Conservation (phyloP, 2,113 vertebrate genomes). For the Nicator chloris region DNA sequence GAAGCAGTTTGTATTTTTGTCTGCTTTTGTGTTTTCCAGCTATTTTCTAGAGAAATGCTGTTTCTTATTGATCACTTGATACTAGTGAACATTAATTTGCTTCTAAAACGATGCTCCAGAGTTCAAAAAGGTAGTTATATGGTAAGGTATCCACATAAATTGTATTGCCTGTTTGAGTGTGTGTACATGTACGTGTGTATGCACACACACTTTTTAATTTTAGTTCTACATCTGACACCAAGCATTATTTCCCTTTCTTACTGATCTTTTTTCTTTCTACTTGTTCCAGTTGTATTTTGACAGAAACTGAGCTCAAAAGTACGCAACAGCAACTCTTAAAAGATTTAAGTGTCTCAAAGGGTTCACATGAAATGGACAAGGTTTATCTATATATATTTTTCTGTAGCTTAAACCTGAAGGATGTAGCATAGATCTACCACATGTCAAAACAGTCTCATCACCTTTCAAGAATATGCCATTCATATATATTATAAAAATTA, state of each 20-base stretch:
- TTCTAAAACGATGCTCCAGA: background rate
- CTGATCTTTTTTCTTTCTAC: background rate
- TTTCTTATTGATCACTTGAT: background rate
- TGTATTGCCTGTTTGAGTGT: background rate
- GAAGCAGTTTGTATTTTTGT: background rate
- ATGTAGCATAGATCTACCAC: background rate
- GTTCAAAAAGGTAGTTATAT: background rate
- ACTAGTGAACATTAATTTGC: background rate
- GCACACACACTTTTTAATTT: background rate
- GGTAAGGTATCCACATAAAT: background rate
- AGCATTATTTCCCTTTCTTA: background rate
- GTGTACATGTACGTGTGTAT: accelerated
- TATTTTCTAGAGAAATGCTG: background rate
- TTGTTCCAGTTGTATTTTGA: background rate
- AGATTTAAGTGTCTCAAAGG: background rate
- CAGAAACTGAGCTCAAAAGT: background rate
- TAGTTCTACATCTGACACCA: background rate
- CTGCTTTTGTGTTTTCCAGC: background rate
- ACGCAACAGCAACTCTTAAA: background rate
- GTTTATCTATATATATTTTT: background rate
- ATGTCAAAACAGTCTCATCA: background rate
- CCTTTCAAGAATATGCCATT: background rate
- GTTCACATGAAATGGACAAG: background rate
- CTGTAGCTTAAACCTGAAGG: background rate
- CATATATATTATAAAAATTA: constrained; percentile 3